Conservation (phyloP, 2,888 invertebrate genomes). For the Coelogynopora nodosa region DNA sequence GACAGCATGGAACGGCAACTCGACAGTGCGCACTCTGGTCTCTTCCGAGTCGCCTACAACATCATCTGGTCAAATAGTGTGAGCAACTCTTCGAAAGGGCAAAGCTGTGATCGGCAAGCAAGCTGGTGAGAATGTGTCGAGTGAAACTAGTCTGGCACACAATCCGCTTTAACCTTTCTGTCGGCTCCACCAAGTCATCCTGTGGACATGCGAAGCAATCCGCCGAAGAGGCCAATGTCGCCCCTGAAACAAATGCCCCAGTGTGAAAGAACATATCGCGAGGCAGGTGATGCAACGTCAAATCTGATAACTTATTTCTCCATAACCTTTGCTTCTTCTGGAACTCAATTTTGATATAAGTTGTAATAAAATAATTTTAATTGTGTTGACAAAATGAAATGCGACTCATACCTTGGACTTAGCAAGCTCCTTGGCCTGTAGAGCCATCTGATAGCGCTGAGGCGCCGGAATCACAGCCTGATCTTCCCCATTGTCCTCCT, state of each 20-base stretch:
- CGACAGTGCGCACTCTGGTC: too few relatives aligned
- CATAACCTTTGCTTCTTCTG: background rate
- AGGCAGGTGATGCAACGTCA: background rate
- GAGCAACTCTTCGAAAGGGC: too few relatives aligned
- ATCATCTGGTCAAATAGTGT: too few relatives aligned
- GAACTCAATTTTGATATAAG: background rate
- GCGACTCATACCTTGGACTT: constrained; percentile 13
- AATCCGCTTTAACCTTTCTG: too few relatives aligned
- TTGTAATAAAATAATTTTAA: background rate
- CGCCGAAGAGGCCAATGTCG: too few relatives aligned
- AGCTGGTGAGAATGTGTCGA: too few relatives aligned
- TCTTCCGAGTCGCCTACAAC: too few relatives aligned
- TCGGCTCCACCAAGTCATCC: too few relatives aligned
- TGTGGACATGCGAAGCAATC: too few relatives aligned
- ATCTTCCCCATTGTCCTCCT: constrained; percentile 11
- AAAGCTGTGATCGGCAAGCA: too few relatives aligned
- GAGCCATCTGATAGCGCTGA: constrained; percentile 35
- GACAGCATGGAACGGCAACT: too few relatives aligned
- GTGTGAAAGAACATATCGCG: background rate
- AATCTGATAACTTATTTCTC: background rate
- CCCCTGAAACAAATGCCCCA: background rate
- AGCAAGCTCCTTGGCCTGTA: constrained; percentile 33
- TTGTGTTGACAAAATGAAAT: background rate
- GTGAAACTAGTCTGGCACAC: too few relatives aligned
- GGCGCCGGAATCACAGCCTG: constrained; percentile 20